Evolutionary conservation across 2,888 invertebrate genomes (phyloP), one percentile per base, ranked within the genome.

Genomic region (Pristionchus japonicus): DNA sequence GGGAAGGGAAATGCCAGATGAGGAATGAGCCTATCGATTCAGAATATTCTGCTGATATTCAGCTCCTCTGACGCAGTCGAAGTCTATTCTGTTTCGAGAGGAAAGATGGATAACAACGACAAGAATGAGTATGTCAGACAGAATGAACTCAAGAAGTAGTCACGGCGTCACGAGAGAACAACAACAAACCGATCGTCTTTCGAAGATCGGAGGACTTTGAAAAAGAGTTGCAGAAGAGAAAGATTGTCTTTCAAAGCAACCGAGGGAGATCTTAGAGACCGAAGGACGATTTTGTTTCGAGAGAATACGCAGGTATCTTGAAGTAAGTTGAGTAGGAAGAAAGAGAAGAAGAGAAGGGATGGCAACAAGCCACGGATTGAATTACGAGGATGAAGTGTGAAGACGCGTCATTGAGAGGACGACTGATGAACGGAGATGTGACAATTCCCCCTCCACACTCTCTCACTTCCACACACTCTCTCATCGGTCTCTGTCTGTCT

Each of bases 351-450:
- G 74, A 40, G 37, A 37, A 74, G 74, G 74, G 17, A 74, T 27
- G 80, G 77, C 77, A 77, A 77, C 77, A 77, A 77, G 27, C n/a
- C 23, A 40, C 9, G 27, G 43, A 20, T 77, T 27, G 77, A 77
- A 34, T 77, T 77, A 43, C 77, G 70, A 70, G 1, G 70, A 61
- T 1, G 74, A n/a, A 77, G 77, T 77, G 77, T 77, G 77, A 77
- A 77, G n/a, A n/a, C n/a, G 43, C 77, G 77, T 77, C 77, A 77
- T 77, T 77, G 43, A 27, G n/a, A 27, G 47, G 27, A 43, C 2
- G 27, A 31, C 77, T 77, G 77, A 77, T 77, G 77, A 77, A 77
- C 74, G 74, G 74, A 40, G 74, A 80, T 80, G 80, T 80, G 80
- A 74, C 77, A 77, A 77, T 77, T 23, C 20, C 7, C 20, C n/a